Conservation (phyloP, 2,888 invertebrate genomes). For the Embidobia sp. region DNA sequence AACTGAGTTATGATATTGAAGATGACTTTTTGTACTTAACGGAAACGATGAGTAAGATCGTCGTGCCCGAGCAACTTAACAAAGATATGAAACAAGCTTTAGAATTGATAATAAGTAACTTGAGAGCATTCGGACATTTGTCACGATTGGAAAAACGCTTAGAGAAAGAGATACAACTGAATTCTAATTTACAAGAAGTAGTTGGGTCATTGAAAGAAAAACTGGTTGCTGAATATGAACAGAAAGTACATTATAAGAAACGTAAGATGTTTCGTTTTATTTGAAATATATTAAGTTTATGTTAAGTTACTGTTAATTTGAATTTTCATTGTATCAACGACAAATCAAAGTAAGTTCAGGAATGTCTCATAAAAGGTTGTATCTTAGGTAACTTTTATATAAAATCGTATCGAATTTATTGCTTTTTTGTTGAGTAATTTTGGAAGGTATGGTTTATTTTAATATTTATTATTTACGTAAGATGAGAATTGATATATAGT, state of each 20-base stretch:
- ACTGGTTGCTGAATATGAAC: constrained; percentile 12
- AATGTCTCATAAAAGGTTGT: no score
- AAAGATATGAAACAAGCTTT: constrained; percentile 83
- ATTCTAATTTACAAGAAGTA: constrained; percentile 64
- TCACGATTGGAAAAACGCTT: constrained; percentile 84
- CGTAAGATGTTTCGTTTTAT: constrained; percentile 22
- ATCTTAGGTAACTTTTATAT: no score
- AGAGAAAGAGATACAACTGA: constrained; percentile 83
- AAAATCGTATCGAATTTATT: no score
- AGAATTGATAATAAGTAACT: constrained; percentile 82
- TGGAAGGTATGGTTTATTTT: no score
- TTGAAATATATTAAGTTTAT: no score
- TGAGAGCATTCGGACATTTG: constrained; percentile 84
- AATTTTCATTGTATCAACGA: no score
- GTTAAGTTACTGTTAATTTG: no score
- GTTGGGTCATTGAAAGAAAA: constrained; percentile 23
- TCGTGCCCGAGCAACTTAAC: constrained; percentile 7
- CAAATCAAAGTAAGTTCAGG: no score
- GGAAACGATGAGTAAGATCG: constrained; percentile 14
- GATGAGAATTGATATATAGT: no score
- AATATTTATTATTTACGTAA: no score
- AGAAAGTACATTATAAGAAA: constrained; percentile 37
- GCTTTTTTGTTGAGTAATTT: no score
- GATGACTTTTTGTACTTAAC: constrained; percentile 13
- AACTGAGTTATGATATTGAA: constrained; percentile 13